Percentiles rank a stretch among this genome's conserved stretches.
These are phyloP conservation scores for Dicentrarchus labrax DNA, from an alignment of 2,113 vertebrate species.

Conservation along the genomic window DNA sequence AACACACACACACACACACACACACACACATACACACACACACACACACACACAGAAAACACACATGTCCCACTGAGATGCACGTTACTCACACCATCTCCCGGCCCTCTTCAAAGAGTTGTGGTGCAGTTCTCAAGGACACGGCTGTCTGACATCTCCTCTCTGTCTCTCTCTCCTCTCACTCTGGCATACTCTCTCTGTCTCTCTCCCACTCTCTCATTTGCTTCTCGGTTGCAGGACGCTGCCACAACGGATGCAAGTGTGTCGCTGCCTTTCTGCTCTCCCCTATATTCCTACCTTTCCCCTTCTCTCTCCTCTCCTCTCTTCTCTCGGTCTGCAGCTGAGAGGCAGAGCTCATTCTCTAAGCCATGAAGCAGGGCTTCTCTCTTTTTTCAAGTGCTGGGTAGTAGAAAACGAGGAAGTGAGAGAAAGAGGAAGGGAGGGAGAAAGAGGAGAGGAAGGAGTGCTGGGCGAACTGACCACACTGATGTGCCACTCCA, in stretches of 20 bases:
- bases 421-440: constrained; percentile 67
- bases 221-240: constrained; percentile 70
- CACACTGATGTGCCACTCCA: constrained; percentile 69
- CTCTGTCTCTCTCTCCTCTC: constrained; percentile 77
- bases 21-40: constrained; percentile 38
- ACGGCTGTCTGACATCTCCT: constrained; percentile 90
- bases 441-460: constrained; percentile 73
- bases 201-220: constrained; percentile 67
- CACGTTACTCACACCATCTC: constrained; percentile 94
- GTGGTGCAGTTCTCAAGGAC: constrained; percentile 99
- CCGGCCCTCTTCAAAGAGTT: constrained; percentile 97
- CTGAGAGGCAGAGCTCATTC: constrained; percentile 81
- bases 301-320: constrained; percentile 32
- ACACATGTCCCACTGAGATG: constrained; percentile 85
- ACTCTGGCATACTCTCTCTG: constrained; percentile 66
- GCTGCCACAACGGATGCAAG: constrained; percentile 74
- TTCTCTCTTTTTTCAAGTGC: constrained; percentile 82
- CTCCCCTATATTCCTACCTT: constrained; percentile 42
- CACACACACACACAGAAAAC: constrained; percentile 42
- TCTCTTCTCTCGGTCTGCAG: constrained; percentile 78
- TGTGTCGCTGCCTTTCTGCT: constrained; percentile 63
- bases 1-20: constrained; percentile 26
- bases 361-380: constrained; percentile 70
- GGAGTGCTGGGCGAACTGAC: constrained; percentile 65
- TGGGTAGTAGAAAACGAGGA: constrained; percentile 64